These are phyloP conservation scores for Gallinago stenura DNA, from an alignment of 2,797 vertebrate genomes.

Conservation along the genomic window DNA sequence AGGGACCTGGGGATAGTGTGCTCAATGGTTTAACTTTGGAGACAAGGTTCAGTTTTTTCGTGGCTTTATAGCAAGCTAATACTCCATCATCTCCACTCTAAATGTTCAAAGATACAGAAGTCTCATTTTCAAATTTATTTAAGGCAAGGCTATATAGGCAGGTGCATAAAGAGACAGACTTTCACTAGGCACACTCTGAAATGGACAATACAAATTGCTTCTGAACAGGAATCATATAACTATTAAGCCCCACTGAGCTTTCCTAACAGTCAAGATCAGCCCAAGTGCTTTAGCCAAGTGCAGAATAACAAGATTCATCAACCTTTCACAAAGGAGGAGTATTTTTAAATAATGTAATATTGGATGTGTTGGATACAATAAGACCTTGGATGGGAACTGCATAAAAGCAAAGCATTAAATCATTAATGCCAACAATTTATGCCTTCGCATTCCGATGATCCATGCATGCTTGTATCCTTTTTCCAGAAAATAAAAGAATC, in stretches of 20 bases:
- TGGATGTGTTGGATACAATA: neutral
- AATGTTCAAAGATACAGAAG: neutral
- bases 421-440: neutral
- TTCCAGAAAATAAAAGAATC: neutral
- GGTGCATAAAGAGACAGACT: neutral
- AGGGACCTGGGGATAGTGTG: neutral
- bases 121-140: neutral
- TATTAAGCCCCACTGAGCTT: neutral
- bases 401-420: neutral
- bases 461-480: neutral
- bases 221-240: neutral
- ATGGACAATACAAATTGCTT: neutral
- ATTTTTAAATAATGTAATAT: neutral
- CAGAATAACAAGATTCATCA: neutral
- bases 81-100: neutral
- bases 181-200: neutral
- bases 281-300: neutral
- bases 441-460: neutral
- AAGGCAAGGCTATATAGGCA: neutral
- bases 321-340: neutral
- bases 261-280: neutral
- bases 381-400: neutral
- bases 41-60: neutral
- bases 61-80: neutral
- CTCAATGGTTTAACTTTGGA: neutral